These are phyloP conservation scores for Tragelaphus oryx DNA, from an alignment of 2,797 vertebrate species.

Conservation along the genomic window DNA sequence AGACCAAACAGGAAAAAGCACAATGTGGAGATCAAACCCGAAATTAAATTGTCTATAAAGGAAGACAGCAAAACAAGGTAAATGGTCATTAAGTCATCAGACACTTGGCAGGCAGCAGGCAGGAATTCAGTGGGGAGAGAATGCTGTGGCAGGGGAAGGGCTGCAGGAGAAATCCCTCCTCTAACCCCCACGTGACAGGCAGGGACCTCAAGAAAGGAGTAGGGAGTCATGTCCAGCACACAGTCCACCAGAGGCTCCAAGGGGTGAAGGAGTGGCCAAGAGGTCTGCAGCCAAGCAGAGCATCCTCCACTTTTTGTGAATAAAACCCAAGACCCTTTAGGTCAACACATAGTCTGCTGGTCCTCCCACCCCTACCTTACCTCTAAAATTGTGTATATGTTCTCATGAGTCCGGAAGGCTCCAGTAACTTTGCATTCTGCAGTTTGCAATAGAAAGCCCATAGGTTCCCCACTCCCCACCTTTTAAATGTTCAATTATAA, in stretches of 20 bases:
- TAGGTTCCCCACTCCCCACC: background rate
- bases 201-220: background rate
- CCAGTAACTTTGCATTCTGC: background rate
- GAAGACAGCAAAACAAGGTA: background rate
- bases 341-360: background rate
- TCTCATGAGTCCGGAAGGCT: background rate
- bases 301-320: background rate
- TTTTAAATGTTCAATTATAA: background rate
- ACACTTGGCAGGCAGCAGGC: background rate
- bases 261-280: background rate
- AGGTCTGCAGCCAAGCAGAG: background rate
- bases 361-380: background rate
- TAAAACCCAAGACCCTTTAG: background rate
- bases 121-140: background rate
- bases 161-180: background rate
- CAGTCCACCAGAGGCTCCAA: background rate
- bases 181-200: background rate
- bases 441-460: background rate
- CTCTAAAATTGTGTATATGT: background rate
- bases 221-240: background rate
- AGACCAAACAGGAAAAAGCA: background rate
- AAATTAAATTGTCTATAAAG: conserved; percentile 37
- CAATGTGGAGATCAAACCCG: conserved; percentile 34
- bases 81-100: background rate
- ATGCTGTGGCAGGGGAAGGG: background rate